Percentiles rank a stretch among this genome's conserved stretches.
phyloP scores from a whole-genome alignment of 2,888 invertebrate species.

The Stramonita haemastoma region DNA sequence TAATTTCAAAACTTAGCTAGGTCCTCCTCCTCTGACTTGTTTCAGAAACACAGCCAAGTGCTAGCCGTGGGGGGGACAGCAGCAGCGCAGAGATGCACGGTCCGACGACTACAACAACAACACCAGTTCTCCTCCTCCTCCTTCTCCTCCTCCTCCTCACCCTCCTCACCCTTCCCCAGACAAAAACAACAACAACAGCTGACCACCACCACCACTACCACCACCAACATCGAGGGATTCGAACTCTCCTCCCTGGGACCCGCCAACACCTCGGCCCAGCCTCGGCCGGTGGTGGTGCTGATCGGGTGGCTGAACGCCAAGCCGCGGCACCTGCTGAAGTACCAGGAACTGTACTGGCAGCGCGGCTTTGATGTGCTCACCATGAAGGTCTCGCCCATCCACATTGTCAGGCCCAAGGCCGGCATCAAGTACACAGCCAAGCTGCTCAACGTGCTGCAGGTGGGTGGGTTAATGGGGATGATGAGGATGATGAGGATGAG shows the following conservation, averaged over 20 bases:
- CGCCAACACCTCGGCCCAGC: neutral
- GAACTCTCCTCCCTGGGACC: constrained; percentile 7
- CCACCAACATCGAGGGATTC: constrained; percentile 9
- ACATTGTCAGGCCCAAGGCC: constrained; percentile 26
- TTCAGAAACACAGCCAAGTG: constrained; percentile 4
- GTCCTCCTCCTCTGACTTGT: neutral
- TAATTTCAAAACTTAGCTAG: too few relatives aligned
- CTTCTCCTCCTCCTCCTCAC: neutral
- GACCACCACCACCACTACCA: neutral
- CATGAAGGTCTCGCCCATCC: constrained; percentile 31
- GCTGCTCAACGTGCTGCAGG: constrained; percentile 36
- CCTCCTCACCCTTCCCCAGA: neutral
- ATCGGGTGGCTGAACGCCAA: constrained; percentile 41
- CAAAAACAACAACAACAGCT: neutral
- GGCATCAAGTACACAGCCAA: constrained; percentile 30
- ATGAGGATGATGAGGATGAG: neutral
- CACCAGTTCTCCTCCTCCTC: neutral
- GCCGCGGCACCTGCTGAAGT: constrained; percentile 31
- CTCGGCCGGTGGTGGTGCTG: constrained; percentile 36
- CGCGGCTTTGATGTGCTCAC: constrained; percentile 33
- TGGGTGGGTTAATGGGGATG: neutral
- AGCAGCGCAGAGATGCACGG: neutral
- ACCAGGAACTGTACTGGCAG: constrained; percentile 31
- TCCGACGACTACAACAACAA: too few relatives aligned
- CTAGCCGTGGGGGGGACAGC: neutral